Conservation (phyloP, 2,113 vertebrate species). For the Pachyramphus minor region DNA sequence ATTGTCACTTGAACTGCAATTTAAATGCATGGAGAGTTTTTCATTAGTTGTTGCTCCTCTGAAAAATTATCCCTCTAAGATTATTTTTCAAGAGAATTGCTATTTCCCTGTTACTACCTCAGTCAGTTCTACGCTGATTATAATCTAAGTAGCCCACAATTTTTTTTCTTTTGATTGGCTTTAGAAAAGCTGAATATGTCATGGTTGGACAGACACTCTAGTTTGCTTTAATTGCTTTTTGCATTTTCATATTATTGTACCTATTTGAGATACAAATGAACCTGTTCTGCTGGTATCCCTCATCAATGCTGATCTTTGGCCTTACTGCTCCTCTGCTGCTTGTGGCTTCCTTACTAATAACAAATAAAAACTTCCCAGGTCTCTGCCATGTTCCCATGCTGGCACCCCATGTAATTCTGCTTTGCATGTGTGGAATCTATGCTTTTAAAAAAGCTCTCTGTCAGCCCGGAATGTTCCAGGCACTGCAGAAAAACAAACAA, state of each 20-base stretch:
- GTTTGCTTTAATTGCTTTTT: background rate
- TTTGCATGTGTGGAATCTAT: background rate
- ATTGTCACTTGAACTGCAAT: background rate
- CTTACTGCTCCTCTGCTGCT: background rate
- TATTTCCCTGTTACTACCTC: background rate
- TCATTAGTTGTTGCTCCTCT: background rate
- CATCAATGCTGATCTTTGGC: background rate
- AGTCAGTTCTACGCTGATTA: background rate
- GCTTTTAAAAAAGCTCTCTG: background rate
- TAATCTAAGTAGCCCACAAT: background rate
- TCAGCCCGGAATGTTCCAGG: background rate
- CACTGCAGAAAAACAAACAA: background rate
- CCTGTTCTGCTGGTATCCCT: background rate
- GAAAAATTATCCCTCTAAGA: background rate
- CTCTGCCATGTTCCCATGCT: background rate
- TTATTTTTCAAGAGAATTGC: background rate
- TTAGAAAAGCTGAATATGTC: background rate
- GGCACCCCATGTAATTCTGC: background rate
- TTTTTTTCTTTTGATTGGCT: background rate
- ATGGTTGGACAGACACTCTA: background rate
- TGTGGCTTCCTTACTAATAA: background rate
- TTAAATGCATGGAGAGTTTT: background rate
- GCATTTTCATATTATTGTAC: background rate
- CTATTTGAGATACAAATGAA: background rate
- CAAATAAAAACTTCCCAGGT: background rate